Percentiles rank a stretch among this genome's conserved stretches.
Conservation (phyloP, 2,797 vertebrate species). For the Pseudomugil tenellus region DNA sequence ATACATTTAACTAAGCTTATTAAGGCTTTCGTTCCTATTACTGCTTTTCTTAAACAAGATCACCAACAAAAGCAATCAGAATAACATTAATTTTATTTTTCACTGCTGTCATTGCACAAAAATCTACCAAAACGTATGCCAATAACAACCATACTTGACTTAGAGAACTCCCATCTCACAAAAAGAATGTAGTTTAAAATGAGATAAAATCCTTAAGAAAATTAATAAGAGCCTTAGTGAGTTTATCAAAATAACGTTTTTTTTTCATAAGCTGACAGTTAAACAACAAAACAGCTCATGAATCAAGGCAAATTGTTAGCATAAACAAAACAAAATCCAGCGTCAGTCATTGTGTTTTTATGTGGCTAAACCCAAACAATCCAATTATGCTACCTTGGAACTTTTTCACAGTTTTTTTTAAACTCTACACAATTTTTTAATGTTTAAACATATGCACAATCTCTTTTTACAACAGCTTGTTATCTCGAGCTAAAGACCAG, state of each 20-base stretch:
- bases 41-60: conserved; percentile 26
- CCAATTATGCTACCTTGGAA: conserved; percentile 45
- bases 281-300: conserved; percentile 44
- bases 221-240: conserved; percentile 69
- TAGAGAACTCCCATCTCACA: conserved; percentile 2
- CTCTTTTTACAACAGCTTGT: conserved; percentile 2
- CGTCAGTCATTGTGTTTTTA: too few relatives aligned
- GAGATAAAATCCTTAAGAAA: conserved; percentile 60
- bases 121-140: background rate
- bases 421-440: conserved; percentile 59
- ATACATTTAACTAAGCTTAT: conserved; percentile 39
- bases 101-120: conserved; percentile 5
- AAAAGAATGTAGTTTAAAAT: conserved; percentile 23
- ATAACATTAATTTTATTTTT: conserved; percentile 15
- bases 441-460: conserved; percentile 39
- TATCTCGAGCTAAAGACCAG: too few relatives aligned
- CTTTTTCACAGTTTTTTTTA: conserved; percentile 10
- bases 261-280: conserved; percentile 77
- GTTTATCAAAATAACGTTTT: conserved; percentile 65
- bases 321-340: conserved; percentile 43
- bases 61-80: conserved; percentile 13
- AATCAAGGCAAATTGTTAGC: conserved; percentile 18
- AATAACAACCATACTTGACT: conserved; percentile 1
- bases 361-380: conserved; percentile 25
- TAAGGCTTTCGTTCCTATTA: conserved; percentile 21